phyloP scores from a whole-genome alignment of 2,113 vertebrate genomes.

The Pterocles orientalis region DNA sequence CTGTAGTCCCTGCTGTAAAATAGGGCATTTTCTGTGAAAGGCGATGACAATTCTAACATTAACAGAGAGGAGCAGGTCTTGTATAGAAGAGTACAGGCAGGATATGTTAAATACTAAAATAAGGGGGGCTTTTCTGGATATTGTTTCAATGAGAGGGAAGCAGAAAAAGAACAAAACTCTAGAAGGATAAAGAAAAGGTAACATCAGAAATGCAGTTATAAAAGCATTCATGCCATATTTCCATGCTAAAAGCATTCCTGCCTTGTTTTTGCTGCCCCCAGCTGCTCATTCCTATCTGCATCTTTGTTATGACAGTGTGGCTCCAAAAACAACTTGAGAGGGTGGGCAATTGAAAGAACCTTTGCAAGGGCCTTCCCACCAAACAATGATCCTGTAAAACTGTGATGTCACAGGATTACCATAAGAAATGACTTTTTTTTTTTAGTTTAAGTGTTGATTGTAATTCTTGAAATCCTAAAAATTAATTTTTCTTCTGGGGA shows the following conservation, averaged over 20 bases:
- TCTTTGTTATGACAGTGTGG: background rate
- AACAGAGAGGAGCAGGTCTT: background rate
- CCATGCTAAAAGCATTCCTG: background rate
- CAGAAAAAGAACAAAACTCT: background rate
- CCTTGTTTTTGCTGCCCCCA: constrained; percentile 33
- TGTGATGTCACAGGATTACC: background rate
- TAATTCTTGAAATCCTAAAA: background rate
- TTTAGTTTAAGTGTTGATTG: background rate
- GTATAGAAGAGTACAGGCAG: background rate
- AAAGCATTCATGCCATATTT: background rate
- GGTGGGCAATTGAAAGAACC: background rate
- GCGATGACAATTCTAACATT: background rate
- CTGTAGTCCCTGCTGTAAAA: background rate
- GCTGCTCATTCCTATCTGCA: background rate
- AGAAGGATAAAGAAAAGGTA: background rate
- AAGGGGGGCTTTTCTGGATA: background rate
- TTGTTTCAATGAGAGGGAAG: background rate
- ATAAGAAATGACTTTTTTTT: background rate
- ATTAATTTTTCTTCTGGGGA: background rate
- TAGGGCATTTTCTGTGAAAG: background rate
- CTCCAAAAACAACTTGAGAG: background rate
- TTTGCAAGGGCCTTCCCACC: background rate
- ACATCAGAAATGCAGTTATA: background rate
- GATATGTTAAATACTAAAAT: background rate
- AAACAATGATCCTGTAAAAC: background rate